A percentile compares a stretch with the other conserved stretches of the same genome.
Conservation (phyloP, 2,797 vertebrate species). For the Enteromius paludinosus region DNA sequence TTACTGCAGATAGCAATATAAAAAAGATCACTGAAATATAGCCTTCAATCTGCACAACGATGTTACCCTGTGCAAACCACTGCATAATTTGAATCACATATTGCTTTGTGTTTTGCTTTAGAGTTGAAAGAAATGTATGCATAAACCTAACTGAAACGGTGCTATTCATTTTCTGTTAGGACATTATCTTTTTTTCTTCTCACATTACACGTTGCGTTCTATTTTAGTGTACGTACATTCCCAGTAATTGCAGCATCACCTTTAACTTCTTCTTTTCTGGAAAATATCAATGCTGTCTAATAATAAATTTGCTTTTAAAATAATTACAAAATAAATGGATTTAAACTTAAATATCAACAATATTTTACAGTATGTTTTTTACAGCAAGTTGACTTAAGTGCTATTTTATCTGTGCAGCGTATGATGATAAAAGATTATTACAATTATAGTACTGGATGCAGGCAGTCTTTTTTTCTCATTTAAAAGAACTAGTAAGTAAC, state of each 20-base stretch:
- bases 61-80: not conserved
- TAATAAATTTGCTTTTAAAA: slow-evolving; percentile 39
- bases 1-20: not conserved
- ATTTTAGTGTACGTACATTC: slow-evolving; percentile 19
- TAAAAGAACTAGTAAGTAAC: not conserved
- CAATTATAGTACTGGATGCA: not conserved
- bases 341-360: not conserved
- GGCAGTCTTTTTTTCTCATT: not conserved
- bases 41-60: not conserved
- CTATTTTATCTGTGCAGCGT: not conserved
- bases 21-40: not conserved
- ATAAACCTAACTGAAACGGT: not conserved
- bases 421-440: not conserved
- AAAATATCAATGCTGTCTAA: slow-evolving; percentile 49
- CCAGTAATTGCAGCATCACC: slow-evolving; percentile 21
- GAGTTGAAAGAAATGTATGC: not conserved
- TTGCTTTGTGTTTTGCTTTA: too few species aligned
- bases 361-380: not conserved
- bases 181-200: not conserved
- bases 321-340: slow-evolving; percentile 29
- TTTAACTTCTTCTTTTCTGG: slow-evolving; percentile 33
- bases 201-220: not conserved
- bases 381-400: not conserved
- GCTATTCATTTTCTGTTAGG: not conserved
- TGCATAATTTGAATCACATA: not conserved